Percentiles rank a stretch among this genome's conserved stretches.
Evolutionary conservation across 2,113 vertebrate species (phyloP).

Genomic region (Aythya baeri): DNA sequence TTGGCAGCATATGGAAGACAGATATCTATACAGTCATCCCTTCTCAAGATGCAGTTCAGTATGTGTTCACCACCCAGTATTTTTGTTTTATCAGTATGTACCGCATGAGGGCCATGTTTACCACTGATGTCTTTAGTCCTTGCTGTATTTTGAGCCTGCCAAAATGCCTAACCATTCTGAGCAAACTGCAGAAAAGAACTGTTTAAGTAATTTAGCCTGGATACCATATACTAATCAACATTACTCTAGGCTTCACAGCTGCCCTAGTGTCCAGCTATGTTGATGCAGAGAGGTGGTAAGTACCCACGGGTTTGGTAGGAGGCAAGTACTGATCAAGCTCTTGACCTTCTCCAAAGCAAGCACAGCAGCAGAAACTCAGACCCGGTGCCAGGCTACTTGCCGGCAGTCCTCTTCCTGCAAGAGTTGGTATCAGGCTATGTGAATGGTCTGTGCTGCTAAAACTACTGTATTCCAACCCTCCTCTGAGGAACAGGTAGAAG

Average conservation of each 20-base stretch:
- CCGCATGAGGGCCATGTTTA: not conserved
- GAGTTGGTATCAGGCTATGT: not conserved
- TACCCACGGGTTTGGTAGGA: not conserved
- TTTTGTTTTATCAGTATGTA: not conserved
- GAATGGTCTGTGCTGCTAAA: not conserved
- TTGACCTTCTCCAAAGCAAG: not conserved
- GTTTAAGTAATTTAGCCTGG: not conserved
- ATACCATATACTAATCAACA: not conserved
- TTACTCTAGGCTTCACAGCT: not conserved
- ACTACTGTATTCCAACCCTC: not conserved
- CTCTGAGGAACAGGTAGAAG: not conserved
- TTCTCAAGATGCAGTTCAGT: not conserved
- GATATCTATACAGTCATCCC: not conserved
- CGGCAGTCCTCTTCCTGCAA: not conserved
- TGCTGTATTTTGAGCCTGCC: not conserved
- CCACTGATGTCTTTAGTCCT: not conserved
- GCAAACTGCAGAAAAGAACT: not conserved
- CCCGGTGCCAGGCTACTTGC: not conserved
- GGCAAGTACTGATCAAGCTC: accelerated
- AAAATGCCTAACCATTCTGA: not conserved
- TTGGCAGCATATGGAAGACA: not conserved
- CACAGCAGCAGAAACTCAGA: not conserved
- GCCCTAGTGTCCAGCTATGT: not conserved
- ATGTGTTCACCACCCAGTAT: not conserved
- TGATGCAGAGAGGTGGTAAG: not conserved